phyloP scores from a whole-genome alignment of 2,888 invertebrate genomes.

The Lysandra coridon region DNA sequence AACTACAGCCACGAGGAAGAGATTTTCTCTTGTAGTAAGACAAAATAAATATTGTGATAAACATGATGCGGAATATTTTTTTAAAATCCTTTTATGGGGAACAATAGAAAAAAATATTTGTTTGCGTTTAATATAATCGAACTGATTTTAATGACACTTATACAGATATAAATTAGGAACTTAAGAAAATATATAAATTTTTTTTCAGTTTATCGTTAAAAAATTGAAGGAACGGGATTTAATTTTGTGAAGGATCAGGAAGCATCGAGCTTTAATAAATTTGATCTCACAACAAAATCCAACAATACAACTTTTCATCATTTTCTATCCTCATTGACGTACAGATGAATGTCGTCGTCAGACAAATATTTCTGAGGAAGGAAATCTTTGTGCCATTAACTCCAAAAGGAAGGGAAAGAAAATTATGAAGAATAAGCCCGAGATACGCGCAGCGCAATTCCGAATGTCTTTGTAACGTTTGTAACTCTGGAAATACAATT shows the following conservation, averaged over 20 bases:
- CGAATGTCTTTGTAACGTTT: conserved; percentile 3
- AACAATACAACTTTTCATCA: background rate
- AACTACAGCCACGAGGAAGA: background rate
- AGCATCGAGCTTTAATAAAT: background rate
- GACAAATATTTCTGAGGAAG: conserved; percentile 3
- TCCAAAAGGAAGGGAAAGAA: conserved; percentile 14
- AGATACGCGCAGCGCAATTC: background rate
- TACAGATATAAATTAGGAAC: no score
- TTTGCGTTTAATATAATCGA: no score
- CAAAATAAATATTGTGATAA: background rate
- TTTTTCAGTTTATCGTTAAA: background rate
- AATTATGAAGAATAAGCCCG: conserved; percentile 17
- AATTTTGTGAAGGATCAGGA: background rate
- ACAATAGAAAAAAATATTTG: no score
- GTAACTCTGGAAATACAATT: background rate
- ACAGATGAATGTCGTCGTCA: background rate
- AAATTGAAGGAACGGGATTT: no score
- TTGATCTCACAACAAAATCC: background rate
- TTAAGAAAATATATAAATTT: background rate
- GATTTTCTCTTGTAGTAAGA: background rate
- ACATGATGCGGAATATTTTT: background rate
- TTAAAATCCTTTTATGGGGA: background rate
- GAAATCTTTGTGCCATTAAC: conserved; percentile 18
- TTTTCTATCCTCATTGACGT: background rate
- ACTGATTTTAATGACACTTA: no score